Evolutionary conservation across 2,797 vertebrate species (phyloP).

Genomic region (Ceryle rudis): DNA sequence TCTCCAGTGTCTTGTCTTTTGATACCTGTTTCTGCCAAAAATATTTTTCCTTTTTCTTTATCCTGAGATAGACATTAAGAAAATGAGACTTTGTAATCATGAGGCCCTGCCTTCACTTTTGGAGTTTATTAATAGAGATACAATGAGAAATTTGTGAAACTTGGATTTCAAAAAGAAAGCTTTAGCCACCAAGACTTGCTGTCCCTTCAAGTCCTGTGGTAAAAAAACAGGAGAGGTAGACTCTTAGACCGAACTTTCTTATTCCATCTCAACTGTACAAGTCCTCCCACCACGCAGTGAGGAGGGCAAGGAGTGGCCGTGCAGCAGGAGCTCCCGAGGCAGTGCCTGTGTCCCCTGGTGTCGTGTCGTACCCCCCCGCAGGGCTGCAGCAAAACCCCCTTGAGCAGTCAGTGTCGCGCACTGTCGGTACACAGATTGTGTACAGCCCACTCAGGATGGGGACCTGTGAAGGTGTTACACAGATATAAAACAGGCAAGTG

Average conservation of each 20-base stretch:
- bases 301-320: background rate
- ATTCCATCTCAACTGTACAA: background rate
- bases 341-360: no score
- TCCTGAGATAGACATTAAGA: background rate
- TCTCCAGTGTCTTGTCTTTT: constrained; percentile 7
- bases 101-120: background rate
- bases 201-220: background rate
- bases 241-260: background rate
- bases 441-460: background rate
- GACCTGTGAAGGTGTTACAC: background rate
- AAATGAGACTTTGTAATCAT: background rate
- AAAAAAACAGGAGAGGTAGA: background rate
- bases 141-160: background rate
- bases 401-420: rapidly evolving
- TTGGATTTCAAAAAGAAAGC: background rate
- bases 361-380: rapidly evolving
- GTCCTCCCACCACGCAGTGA: rapidly evolving
- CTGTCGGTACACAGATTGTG: rapidly evolving
- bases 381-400: background rate
- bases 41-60: background rate
- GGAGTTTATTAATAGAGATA: background rate
- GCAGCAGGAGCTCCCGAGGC: rapidly evolving
- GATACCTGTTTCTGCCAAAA: constrained; percentile 13
- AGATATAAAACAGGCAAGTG: background rate
- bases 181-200: background rate